Evolutionary conservation across 2,113 vertebrate genomes (phyloP), one percentile per base, ranked within the genome.

Genomic region (Hiodon alosoides): DNA sequence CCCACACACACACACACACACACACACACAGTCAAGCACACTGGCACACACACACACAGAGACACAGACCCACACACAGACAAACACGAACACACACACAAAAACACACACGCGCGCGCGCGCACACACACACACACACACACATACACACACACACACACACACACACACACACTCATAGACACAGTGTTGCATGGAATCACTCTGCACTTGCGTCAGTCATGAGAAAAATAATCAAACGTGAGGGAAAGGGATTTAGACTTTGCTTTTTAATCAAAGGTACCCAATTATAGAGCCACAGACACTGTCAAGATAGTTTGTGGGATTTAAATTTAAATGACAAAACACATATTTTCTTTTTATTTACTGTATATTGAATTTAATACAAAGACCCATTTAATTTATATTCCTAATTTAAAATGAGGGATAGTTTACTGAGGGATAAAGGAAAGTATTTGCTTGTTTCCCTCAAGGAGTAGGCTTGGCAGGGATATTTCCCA

Each of bases 181-280:
- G 31, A 46, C 79, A 80, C 79, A 78, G 82, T 85, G 85, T 91
- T 91, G 86, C 89, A 90, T 83, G 82, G 81, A 71, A 80, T 74
- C 80, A 55, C 79, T 75, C 81, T 86, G 71, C 3, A 73, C 86
- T 91, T 91, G 88, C 90, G 89, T 91, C 90, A 90, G 84, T 87
- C 81, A 55, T 46, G 54, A 79, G 79, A 80, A 72, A 54, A 74
- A 75, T 79, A 72, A 81, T 82, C 14, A 84, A 46, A 53, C 84
- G 57, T 0, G 75, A 80, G 82, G 83, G 79, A 77, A 76, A 71
- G 5, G 78, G 85, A 85, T 86, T 89, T 88, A 85, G 80, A 80
- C 77, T 83, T 84, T 85, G 72, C 31, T 47, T 66, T 47, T 48
- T 66, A 66, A 66, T 66, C 64, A 66, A 66, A 48, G 64, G 48